Percentiles rank a stretch among this genome's conserved stretches.
phyloP scores from a whole-genome alignment of 2,113 vertebrate genomes.

The Rhynchopsitta pachyrhyncha region DNA sequence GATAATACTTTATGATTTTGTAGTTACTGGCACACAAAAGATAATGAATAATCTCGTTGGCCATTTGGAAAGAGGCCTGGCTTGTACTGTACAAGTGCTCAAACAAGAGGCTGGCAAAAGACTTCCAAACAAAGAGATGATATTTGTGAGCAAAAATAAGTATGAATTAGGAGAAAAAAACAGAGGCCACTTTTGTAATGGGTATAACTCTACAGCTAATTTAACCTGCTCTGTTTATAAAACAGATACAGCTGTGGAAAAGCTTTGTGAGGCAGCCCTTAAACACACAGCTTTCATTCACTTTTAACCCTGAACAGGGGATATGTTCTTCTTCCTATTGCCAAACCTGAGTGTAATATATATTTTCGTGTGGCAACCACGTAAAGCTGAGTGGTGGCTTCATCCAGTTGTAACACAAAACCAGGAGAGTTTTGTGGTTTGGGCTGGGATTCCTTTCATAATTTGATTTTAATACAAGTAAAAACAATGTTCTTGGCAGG shows the following conservation, averaged over 20 bases:
- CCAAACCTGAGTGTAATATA: not conserved
- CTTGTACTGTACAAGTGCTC: not conserved
- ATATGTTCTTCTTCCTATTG: not conserved
- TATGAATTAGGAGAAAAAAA: not conserved
- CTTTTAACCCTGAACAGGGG: not conserved
- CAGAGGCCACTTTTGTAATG: not conserved
- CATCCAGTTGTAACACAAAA: not conserved
- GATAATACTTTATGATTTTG: not conserved
- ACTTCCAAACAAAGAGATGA: not conserved
- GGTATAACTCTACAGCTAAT: not conserved
- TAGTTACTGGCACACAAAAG: not conserved
- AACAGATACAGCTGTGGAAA: not conserved
- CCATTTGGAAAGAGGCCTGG: not conserved
- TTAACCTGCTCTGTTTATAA: slow-evolving; percentile 17
- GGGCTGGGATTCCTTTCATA: not conserved
- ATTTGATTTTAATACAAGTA: slow-evolving; percentile 29
- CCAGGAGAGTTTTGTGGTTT: not conserved
- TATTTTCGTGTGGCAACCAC: not conserved
- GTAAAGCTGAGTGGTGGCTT: not conserved
- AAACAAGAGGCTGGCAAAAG: not conserved
- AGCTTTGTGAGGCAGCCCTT: not conserved
- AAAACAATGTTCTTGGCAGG: not conserved
- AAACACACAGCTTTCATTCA: not conserved
- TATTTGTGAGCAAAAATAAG: not conserved
- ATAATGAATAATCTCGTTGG: not conserved